Percentiles rank a stretch among this genome's conserved stretches.
These are phyloP conservation scores for Galaxea fascicularis DNA, from an alignment of 92 coral and sea anemone genomes.

Conservation along the genomic window DNA sequence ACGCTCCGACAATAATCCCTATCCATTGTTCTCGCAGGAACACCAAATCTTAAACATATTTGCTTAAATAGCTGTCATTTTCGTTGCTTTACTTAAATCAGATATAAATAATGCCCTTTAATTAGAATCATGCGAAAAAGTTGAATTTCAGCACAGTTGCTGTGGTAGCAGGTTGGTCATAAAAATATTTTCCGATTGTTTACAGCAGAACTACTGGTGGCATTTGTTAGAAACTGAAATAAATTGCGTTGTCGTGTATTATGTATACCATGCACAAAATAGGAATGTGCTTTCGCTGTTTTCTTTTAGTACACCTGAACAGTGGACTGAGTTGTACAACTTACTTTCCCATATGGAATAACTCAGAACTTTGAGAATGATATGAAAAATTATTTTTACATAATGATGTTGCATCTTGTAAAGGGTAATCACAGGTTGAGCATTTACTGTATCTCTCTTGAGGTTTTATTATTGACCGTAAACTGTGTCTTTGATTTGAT, in stretches of 20 bases:
- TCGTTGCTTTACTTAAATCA: background rate
- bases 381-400: too few relatives aligned
- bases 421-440: too few relatives aligned
- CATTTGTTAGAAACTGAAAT: background rate
- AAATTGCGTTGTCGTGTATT: too few relatives aligned
- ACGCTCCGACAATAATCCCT: background rate
- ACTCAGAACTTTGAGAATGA: background rate
- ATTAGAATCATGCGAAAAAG: background rate
- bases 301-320: too few relatives aligned
- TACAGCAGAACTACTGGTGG: constrained; percentile 15
- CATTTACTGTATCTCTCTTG: too few relatives aligned
- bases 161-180: background rate
- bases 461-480: too few relatives aligned
- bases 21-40: background rate
- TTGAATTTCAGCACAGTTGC: background rate
- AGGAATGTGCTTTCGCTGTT: too few relatives aligned
- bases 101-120: background rate
- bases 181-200: background rate
- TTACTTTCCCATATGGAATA: too few relatives aligned
- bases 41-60: background rate
- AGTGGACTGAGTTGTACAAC: too few relatives aligned
- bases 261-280: too few relatives aligned
- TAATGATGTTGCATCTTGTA: too few relatives aligned
- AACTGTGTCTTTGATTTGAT: too few relatives aligned
- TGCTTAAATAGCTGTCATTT: background rate